Percentiles rank a stretch among this genome's conserved stretches.
These are phyloP conservation scores for Thelaira solivaga DNA, from an alignment of 2,888 invertebrate genomes.

Conservation along the genomic window DNA sequence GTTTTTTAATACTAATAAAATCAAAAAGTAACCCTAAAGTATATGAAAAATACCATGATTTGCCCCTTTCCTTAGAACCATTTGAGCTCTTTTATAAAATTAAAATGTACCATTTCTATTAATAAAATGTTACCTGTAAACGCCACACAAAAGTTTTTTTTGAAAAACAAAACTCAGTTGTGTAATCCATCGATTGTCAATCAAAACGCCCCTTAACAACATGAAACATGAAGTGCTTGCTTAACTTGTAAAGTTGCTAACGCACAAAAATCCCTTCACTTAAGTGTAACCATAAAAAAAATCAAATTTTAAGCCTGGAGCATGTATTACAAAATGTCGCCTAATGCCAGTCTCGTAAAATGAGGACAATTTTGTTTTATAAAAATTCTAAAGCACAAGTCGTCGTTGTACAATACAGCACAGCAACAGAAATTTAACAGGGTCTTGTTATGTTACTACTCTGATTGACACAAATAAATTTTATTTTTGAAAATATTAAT, in stretches of 20 bases:
- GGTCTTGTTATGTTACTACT: slow-evolving; percentile 18
- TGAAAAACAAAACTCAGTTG: neutral
- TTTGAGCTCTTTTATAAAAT: no score
- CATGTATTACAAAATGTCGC: slow-evolving; percentile 21
- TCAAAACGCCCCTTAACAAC: slow-evolving; percentile 55
- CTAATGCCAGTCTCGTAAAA: neutral
- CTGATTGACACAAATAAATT: slow-evolving; percentile 37
- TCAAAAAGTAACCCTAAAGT: no score
- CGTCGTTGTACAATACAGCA: no score
- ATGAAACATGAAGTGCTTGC: neutral
- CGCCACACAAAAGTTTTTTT: no score
- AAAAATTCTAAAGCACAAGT: neutral
- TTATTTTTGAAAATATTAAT: slow-evolving; percentile 36
- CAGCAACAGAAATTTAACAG: neutral
- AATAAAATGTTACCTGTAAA: no score
- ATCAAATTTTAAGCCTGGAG: slow-evolving; percentile 30
- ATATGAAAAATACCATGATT: no score
- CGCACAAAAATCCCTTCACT: slow-evolving; percentile 54
- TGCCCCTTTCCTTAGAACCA: no score
- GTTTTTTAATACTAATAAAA: no score
- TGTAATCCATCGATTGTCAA: slow-evolving; percentile 36
- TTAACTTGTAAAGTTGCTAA: neutral
- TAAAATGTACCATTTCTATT: no score
- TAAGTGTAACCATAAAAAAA: slow-evolving; percentile 45
- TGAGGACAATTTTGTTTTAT: no score